phyloP scores from a whole-genome alignment of 2,888 invertebrate species.

The Agonopterix subpropinquella region DNA sequence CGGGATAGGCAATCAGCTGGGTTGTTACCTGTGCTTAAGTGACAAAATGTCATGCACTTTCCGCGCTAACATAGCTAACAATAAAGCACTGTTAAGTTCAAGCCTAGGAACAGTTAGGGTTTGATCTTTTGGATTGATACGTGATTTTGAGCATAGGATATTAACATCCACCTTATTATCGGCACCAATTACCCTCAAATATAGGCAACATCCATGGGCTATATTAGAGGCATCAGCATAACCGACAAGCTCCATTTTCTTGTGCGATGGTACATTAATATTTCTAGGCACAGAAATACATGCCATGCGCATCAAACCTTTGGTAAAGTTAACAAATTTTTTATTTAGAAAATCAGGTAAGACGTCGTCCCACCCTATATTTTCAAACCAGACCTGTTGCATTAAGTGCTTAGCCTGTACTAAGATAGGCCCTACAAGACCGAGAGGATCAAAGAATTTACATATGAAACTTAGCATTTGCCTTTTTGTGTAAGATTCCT shows the following conservation, averaged over 20 bases:
- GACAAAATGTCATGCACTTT: slow-evolving; percentile 8
- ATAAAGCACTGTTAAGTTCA: slow-evolving; percentile 14
- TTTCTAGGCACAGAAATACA: slow-evolving; percentile 3
- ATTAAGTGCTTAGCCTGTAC: slow-evolving; percentile 5
- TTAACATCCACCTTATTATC: slow-evolving; percentile 3
- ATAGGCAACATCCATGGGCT: slow-evolving; percentile 14
- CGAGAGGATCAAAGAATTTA: slow-evolving; percentile 12
- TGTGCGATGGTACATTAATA: not conserved
- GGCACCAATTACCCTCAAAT: slow-evolving; percentile 8
- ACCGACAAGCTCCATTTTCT: slow-evolving; percentile 6
- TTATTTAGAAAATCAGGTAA: slow-evolving; percentile 2
- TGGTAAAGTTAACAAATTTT: slow-evolving; percentile 7
- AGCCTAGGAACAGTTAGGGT: slow-evolving; percentile 10
- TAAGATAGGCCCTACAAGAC: slow-evolving; percentile 10
- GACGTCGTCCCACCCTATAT: slow-evolving; percentile 7
- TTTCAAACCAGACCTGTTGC: slow-evolving; percentile 9
- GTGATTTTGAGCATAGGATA: slow-evolving; percentile 13
- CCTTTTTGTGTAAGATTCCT: not conserved
- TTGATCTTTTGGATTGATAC: slow-evolving; percentile 5
- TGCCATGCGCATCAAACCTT: slow-evolving; percentile 6
- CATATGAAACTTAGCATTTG: slow-evolving; percentile 8
- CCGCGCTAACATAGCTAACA: slow-evolving; percentile 8
- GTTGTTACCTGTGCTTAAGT: slow-evolving; percentile 7
- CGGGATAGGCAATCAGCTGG: slow-evolving; percentile 12
- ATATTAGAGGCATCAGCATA: slow-evolving; percentile 12